A percentile compares a stretch with the other conserved stretches of the same genome.
phyloP scores from a whole-genome alignment of 23 tunicate species.

The Botrylloides violaceus region DNA sequence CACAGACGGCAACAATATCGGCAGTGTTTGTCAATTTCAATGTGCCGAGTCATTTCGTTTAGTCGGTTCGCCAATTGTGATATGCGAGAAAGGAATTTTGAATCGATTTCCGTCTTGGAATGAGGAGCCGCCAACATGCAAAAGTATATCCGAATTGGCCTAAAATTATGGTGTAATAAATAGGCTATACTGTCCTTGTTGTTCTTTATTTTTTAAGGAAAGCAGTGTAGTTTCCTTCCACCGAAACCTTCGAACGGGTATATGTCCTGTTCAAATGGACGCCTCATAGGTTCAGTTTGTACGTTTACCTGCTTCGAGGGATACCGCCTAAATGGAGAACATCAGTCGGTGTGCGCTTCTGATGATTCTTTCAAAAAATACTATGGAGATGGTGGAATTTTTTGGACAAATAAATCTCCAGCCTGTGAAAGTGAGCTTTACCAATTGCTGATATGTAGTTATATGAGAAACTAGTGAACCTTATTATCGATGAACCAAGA shows the following conservation, averaged over 20 bases:
- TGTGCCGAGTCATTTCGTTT: slow-evolving; percentile 10
- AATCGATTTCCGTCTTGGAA: slow-evolving; percentile 3
- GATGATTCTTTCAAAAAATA: background rate
- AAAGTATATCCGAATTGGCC: slow-evolving; percentile 12
- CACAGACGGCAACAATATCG: slow-evolving; percentile 9
- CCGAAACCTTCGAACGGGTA: background rate
- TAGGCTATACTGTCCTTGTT: background rate
- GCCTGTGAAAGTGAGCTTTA: slow-evolving; percentile 12
- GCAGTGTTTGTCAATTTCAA: background rate
- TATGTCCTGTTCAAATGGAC: slow-evolving; percentile 1
- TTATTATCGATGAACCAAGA: no score
- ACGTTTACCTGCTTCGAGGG: background rate
- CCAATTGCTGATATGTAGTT: no score
- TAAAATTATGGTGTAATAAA: no score
- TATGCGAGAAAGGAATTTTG: background rate
- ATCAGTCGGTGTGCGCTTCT: background rate
- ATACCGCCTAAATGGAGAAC: background rate
- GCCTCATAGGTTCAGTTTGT: background rate
- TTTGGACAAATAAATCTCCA: slow-evolving; percentile 13
- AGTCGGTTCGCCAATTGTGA: background rate
- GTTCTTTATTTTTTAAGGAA: slow-evolving; percentile 1
- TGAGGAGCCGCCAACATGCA: slow-evolving; percentile 13
- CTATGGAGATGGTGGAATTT: background rate
- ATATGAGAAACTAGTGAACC: no score
- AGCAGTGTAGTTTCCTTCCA: background rate